Base-by-base conservation (phyloP, 1,140 invertebrate genomes). In the Hormaphis cornu region DNA sequence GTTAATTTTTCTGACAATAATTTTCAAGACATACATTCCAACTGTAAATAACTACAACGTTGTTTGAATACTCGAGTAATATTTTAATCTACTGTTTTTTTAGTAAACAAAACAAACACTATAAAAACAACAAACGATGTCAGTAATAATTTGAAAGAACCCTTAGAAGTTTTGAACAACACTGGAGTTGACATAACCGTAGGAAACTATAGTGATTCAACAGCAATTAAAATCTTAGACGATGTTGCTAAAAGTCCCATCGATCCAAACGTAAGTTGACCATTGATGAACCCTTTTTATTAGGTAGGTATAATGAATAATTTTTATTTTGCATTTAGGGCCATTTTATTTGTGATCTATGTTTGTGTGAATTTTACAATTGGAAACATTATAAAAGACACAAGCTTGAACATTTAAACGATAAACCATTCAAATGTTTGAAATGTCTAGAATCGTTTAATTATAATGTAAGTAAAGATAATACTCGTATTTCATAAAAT, bases 261-360 rank as follows among this genome's bases (percentile, higher is more conserved):
- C 12, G 54, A 58, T 58, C 37, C 20, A 40, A 58, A 58, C 40
- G 54, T 40, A 58, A 58, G 33, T 58, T 35, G 20, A 9, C 14
- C 24, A 16, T n/a, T 40, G 8, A 24, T 40, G 0, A 24, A 40
- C 20, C 16, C 24, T 24, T 40, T 58, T n/a, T 24, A 24, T 40
- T 14, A 22, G 24, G 8, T n/a, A 46, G 1, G 18, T 7, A 22
- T 18, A 5, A 20, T 54, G 6, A 28, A 16, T 56, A 42, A 63
- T 46, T 44, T 28, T 20, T n/a, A 2, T 22, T 26, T 61, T 42
- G 28, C 20, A 20, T 63, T 20, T 63, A 63, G 58, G 58, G 42
- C 46, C 58, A 63, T 46, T 63, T 63, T 22, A 20, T 63, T 63
- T 63, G 58, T 63, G 58, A 63, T 46, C 30, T 63, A 30, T 63